Conservation (phyloP, 2,888 invertebrate species). For the Glaucopsyche alexis region DNA sequence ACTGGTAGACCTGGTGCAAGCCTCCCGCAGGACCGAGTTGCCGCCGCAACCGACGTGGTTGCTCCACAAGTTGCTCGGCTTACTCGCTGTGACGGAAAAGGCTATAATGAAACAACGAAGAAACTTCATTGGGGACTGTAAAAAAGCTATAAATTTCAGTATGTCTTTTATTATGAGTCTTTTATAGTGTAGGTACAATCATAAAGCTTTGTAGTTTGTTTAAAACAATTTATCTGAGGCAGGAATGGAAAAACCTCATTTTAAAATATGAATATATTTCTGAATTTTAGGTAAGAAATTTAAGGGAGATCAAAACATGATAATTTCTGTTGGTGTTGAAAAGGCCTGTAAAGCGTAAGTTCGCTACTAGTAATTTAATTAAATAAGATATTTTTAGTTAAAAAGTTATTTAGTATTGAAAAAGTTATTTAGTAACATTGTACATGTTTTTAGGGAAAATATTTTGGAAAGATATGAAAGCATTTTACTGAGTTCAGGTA, state of each 20-base stretch:
- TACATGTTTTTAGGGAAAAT: constrained; percentile 50
- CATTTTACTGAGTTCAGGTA: constrained; percentile 53
- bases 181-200: background rate
- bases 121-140: constrained; percentile 48
- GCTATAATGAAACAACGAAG: constrained; percentile 58
- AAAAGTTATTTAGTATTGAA: too few species aligned
- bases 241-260: too few species aligned
- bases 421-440: too few species aligned
- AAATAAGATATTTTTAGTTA: too few species aligned
- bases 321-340: background rate
- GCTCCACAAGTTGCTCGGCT: constrained; percentile 64
- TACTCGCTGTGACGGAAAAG: constrained; percentile 65
- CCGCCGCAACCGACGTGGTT: constrained; percentile 62
- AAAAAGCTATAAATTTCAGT: constrained; percentile 43
- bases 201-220: too few species aligned
- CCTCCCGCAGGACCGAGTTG: constrained; percentile 47
- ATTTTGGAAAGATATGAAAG: constrained; percentile 58
- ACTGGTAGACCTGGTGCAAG: constrained; percentile 63
- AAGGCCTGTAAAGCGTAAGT: background rate
- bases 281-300: background rate
- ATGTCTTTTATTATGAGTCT: background rate
- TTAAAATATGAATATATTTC: background rate
- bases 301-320: background rate
- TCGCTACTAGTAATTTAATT: background rate
- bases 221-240: too few species aligned